These are phyloP conservation scores for Epinotia demarniana DNA, from an alignment of 2,888 invertebrate genomes.

Conservation along the genomic window DNA sequence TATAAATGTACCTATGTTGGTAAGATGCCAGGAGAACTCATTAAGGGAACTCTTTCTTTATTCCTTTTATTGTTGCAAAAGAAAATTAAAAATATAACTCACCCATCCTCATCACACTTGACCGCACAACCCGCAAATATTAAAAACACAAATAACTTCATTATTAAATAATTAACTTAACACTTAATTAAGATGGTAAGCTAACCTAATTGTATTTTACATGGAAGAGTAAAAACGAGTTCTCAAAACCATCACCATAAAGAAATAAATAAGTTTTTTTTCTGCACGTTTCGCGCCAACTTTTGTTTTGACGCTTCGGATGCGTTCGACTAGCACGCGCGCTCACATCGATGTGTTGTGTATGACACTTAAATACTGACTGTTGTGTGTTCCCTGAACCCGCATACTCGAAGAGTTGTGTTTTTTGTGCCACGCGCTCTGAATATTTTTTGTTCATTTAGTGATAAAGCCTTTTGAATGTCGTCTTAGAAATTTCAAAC, in stretches of 20 bases:
- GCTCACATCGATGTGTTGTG: constrained; percentile 58
- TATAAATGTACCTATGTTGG: constrained; percentile 33
- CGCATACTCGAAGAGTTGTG: constrained; percentile 43
- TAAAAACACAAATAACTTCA: constrained; percentile 42
- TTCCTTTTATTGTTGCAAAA: background rate
- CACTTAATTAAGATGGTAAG: constrained; percentile 6
- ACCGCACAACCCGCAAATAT: constrained; percentile 45
- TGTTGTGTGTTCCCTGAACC: constrained; percentile 16
- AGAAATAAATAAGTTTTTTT: background rate
- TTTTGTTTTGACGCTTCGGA: constrained; percentile 54
- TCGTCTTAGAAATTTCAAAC: constrained; percentile 3
- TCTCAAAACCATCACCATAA: constrained; percentile 23
- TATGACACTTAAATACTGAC: constrained; percentile 59
- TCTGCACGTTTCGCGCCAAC: constrained; percentile 55
- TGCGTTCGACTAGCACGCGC: constrained; percentile 53
- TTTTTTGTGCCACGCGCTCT: constrained; percentile 35
- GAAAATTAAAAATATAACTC: constrained; percentile 9
- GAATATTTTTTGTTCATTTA: constrained; percentile 30
- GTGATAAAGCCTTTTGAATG: constrained; percentile 30
- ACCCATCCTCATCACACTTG: constrained; percentile 45
- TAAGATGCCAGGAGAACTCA: constrained; percentile 21
- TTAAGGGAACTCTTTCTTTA: constrained; percentile 15
- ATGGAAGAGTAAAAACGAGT: background rate
- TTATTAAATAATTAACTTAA: background rate
- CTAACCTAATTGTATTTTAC: constrained; percentile 5